Evolutionary conservation across 2,113 vertebrate species (phyloP), one percentile per base, ranked within the genome.

Genomic region (Misgurnus mizolepis): DNA sequence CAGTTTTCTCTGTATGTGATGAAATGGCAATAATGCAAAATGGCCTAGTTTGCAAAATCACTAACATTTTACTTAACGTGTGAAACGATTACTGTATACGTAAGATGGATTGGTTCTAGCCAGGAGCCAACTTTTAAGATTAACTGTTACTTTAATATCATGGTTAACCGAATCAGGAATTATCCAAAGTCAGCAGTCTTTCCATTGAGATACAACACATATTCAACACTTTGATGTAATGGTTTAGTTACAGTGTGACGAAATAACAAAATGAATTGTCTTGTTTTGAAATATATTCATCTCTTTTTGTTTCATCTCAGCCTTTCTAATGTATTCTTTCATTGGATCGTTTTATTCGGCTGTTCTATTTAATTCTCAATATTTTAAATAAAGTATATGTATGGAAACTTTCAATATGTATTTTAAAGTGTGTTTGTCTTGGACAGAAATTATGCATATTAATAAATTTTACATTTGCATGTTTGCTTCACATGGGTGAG

Each of bases 191-290:
- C 76, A 88, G 86, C 90, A 92, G 90, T 91, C 93, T 91, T 89
- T 85, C 89, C 90, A 89, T 87, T 89, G 91, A 88, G 88, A 89
- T 90, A 88, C 92, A 91, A 93, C 93, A 92, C 92, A 92, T 91
- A 92, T 91, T 77, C 82, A 79, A 86, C 79, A 88, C 67, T 65
- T 39, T 69, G 87, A 85, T 87, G 88, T 82, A 17, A 61, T 84
- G 89, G 85, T 93, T 91, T 88, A 85, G 88, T 91, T 88, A 87
- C 87, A 91, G 90, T 89, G 86, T 90, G 85, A 87, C 88, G 89
- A 88, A 55, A 76, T 45, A 34, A 40, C 66, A n/a, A 67, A 17
- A 10, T 70, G 86, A 82, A 90, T 91, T 60, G 49, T 86, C 84
- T 86, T 83, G 86, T 88, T 90, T 90, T 89, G 90, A 77, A 84